Conservation (phyloP, 2,113 vertebrate genomes). For the Xiphias gladius region DNA sequence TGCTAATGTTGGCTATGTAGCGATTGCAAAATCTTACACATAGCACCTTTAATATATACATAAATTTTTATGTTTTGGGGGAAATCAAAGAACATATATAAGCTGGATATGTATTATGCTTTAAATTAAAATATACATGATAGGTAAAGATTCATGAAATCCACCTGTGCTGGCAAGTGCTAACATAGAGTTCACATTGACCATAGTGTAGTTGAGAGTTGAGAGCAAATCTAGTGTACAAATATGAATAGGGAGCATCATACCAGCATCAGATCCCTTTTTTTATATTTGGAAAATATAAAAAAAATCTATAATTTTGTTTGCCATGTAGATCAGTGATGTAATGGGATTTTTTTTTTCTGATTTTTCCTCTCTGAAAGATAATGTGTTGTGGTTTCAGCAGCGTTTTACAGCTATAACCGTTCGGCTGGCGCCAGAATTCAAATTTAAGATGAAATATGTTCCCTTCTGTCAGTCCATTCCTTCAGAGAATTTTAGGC, state of each 20-base stretch:
- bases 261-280: conserved; percentile 24
- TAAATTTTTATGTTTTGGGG: neutral
- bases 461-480: conserved; percentile 83
- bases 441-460: conserved; percentile 89
- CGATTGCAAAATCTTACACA: too few relatives aligned
- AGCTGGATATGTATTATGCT: neutral
- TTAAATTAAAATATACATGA: conserved; percentile 11
- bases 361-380: conserved; percentile 43
- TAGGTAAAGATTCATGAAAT: neutral
- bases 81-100: neutral
- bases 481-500: conserved; percentile 87
- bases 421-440: conserved; percentile 70
- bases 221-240: neutral
- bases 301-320: too few relatives aligned
- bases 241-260: conserved; percentile 28
- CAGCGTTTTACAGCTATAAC: conserved; percentile 54
- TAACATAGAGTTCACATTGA: neutral
- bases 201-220: neutral
- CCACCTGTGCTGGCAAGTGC: neutral
- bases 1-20: too few relatives aligned
- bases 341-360: conserved; percentile 45
- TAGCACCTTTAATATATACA: too few relatives aligned
- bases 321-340: conserved; percentile 34
- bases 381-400: conserved; percentile 51
- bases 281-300: too few relatives aligned